Percentiles rank a stretch among this genome's conserved stretches.
Conservation (phyloP, 2,113 vertebrate species). For the Oriolus oriolus region DNA sequence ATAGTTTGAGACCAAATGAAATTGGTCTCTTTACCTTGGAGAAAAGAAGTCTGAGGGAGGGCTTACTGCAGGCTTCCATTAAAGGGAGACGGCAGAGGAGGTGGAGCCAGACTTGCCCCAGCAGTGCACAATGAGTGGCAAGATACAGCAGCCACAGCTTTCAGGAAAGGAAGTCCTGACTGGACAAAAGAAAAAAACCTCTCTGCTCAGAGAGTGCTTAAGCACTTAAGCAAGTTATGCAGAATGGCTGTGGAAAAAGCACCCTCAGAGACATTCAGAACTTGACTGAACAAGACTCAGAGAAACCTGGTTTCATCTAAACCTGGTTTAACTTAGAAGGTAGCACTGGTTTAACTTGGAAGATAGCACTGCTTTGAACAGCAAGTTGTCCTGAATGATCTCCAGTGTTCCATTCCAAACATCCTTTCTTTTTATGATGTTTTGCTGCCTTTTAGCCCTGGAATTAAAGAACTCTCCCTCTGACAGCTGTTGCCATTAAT, state of each 20-base stretch:
- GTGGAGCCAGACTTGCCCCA: not conserved
- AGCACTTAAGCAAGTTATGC: not conserved
- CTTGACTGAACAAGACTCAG: not conserved
- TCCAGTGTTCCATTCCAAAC: not conserved
- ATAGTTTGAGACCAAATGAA: not conserved
- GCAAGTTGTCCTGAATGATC: not conserved
- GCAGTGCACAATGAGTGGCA: not conserved
- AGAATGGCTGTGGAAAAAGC: not conserved
- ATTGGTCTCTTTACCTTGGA: not conserved
- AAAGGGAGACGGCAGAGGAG: not conserved
- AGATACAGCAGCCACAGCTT: not conserved
- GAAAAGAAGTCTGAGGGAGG: not conserved
- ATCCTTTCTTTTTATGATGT: not conserved
- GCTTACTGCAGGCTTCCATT: not conserved
- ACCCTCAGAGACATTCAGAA: not conserved
- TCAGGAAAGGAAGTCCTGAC: not conserved
- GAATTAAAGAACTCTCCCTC: not conserved
- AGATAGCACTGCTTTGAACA: not conserved
- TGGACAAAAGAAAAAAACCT: rapidly evolving
- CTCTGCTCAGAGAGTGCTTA: not conserved
- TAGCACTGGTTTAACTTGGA: not conserved
- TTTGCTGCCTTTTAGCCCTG: not conserved
- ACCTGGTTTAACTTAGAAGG: not conserved
- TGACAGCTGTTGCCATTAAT: not conserved
- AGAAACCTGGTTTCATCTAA: not conserved